These are phyloP conservation scores for Myripristis jacobus DNA, from an alignment of 2,797 vertebrate species.

Conservation along the genomic window DNA sequence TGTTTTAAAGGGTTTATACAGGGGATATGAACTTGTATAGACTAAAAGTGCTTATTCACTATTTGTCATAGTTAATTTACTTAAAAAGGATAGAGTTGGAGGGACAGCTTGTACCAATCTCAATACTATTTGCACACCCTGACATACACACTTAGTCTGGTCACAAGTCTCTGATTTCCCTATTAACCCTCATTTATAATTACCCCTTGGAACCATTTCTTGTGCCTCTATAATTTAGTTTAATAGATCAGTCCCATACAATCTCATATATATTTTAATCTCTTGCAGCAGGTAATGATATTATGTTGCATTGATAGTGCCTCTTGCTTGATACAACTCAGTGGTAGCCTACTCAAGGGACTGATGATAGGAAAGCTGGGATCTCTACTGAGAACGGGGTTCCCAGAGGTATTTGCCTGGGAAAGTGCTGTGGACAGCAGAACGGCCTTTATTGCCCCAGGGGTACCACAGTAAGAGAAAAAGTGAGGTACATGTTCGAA, in stretches of 20 bases:
- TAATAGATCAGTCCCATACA: constrained; percentile 29
- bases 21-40: no score
- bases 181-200: neutral
- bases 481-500: constrained; percentile 50
- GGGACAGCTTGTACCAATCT: no score
- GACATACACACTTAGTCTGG: neutral
- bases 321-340: constrained; percentile 51
- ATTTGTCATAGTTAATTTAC: no score
- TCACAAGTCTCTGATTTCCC: neutral
- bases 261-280: constrained; percentile 25
- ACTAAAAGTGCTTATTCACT: no score
- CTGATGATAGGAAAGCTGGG: constrained; percentile 62
- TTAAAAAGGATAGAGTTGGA: no score
- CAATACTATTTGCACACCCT: neutral
- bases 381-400: constrained; percentile 58
- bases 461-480: constrained; percentile 41
- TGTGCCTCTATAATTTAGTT: neutral
- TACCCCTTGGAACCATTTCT: neutral
- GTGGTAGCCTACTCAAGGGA: constrained; percentile 60
- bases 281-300: constrained; percentile 41
- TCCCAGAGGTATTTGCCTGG: constrained; percentile 60
- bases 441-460: constrained; percentile 58
- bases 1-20: no score
- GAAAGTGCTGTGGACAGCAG: constrained; percentile 70
- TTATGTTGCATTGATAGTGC: constrained; percentile 34